Evolutionary conservation across 2,113 vertebrate species (phyloP).

Genomic region (Patagioenas fasciata): DNA sequence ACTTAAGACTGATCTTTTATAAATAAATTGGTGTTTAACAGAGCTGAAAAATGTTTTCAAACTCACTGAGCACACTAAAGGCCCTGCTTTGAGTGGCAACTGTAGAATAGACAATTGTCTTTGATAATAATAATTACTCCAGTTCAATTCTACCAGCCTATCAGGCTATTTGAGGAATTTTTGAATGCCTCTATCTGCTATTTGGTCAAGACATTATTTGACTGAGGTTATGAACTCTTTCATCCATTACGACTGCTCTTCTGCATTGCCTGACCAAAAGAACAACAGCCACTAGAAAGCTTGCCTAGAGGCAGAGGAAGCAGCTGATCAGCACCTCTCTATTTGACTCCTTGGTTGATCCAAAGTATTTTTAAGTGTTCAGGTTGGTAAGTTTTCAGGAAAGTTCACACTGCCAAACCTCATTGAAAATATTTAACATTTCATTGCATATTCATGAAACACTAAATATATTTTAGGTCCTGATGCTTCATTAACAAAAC

Average conservation of each 20-base stretch:
- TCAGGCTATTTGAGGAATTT: background rate
- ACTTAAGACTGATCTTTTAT: conserved; percentile 17
- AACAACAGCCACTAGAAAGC: background rate
- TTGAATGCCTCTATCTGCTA: background rate
- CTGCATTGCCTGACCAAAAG: background rate
- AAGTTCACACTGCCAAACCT: background rate
- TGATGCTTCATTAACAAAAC: conserved; percentile 56
- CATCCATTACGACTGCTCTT: background rate
- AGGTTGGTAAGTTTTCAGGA: background rate
- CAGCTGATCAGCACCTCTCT: background rate
- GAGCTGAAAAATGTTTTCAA: conserved; percentile 17
- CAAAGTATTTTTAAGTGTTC: conserved; percentile 9
- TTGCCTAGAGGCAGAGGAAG: accelerated
- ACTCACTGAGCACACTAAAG: background rate
- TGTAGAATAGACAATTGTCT: background rate
- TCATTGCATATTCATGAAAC: conserved; percentile 49
- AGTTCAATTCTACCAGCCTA: background rate
- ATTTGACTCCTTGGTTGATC: background rate
- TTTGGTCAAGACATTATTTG: background rate
- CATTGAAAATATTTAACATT: conserved; percentile 9
- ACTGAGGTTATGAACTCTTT: conserved; percentile 4
- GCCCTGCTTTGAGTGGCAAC: background rate
- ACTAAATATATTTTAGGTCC: conserved; percentile 44
- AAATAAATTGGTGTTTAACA: background rate
- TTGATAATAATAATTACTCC: background rate